Evolutionary conservation across 1,140 invertebrate genomes (phyloP).

Genomic region (Heliconius hewitsoni): DNA sequence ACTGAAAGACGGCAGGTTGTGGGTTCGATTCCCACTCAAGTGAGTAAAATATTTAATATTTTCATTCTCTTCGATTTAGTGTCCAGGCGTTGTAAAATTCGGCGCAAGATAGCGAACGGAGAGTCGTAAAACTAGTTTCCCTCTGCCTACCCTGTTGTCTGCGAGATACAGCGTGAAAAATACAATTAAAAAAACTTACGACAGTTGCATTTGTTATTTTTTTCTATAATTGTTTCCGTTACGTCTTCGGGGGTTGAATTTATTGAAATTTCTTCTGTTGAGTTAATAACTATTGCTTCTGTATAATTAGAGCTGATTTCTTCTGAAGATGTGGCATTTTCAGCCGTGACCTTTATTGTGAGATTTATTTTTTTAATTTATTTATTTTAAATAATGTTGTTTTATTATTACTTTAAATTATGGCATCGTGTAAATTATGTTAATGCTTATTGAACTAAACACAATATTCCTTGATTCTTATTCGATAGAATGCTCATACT

Average conservation of each 20-base stretch:
- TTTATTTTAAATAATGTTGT: background rate
- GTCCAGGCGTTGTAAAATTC: too few relatives aligned
- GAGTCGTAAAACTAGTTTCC: too few relatives aligned
- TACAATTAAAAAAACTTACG: conserved; percentile 52
- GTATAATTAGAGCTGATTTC: background rate
- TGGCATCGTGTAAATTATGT: too few relatives aligned
- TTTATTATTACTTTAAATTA: background rate
- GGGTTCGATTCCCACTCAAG: too few relatives aligned
- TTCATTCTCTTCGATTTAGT: too few relatives aligned
- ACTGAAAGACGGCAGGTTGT: too few relatives aligned
- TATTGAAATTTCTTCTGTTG: background rate
- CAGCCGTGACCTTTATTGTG: background rate
- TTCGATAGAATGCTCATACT: too few relatives aligned
- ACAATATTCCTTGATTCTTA: too few relatives aligned
- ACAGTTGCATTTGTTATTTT: conserved; percentile 59
- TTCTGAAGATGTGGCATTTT: background rate
- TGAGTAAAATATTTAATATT: too few relatives aligned
- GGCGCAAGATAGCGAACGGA: too few relatives aligned
- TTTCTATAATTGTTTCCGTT: background rate
- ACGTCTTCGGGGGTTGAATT: background rate
- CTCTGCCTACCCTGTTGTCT: too few relatives aligned
- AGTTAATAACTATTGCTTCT: background rate
- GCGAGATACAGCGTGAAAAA: background rate
- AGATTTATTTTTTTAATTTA: background rate
- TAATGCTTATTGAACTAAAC: too few relatives aligned